Evolutionary conservation across 2,888 invertebrate species (phyloP).

Genomic region (Scaptomyza flava): DNA sequence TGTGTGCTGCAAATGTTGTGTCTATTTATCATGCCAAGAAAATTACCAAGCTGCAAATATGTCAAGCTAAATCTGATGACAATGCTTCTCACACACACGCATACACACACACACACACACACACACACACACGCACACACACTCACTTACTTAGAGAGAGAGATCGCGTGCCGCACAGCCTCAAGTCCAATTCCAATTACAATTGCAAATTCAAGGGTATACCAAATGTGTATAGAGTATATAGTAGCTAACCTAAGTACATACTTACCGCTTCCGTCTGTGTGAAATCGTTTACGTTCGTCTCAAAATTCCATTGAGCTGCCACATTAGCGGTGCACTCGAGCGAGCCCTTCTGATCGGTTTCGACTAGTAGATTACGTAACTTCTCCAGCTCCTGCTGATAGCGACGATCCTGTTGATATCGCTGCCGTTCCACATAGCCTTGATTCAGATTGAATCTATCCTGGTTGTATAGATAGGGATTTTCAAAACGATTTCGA

Average conservation of each 20-base stretch:
- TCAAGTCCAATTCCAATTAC: conserved; percentile 34
- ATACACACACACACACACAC: conserved; percentile 17
- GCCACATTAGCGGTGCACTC: conserved; percentile 94
- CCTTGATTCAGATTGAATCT: conserved; percentile 78
- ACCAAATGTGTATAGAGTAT: conserved; percentile 17
- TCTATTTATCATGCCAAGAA: conserved; percentile 33
- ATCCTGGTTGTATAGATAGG: conserved; percentile 76
- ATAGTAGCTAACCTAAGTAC: conserved; percentile 80
- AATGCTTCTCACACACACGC: conserved; percentile 34
- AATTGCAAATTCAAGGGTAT: conserved; percentile 29
- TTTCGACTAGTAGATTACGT: conserved; percentile 87
- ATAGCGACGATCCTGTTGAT: conserved; percentile 82
- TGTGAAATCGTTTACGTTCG: conserved; percentile 92
- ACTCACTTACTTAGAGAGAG: not conserved
- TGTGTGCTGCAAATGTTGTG: conserved; percentile 11
- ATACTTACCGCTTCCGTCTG: conserved; percentile 94
- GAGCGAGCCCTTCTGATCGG: conserved; percentile 91
- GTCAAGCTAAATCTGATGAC: conserved; percentile 36
- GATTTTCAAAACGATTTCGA: conserved; percentile 74
- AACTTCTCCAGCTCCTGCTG: conserved; percentile 83
- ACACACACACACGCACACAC: too few relatives aligned
- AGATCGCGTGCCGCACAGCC: conserved; percentile 61
- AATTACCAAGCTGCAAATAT: conserved; percentile 35
- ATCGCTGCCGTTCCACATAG: conserved; percentile 85
- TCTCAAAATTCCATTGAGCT: conserved; percentile 95